Conservation (phyloP, 2,113 vertebrate genomes). For the Boulengeromyrus knoepffleri region DNA sequence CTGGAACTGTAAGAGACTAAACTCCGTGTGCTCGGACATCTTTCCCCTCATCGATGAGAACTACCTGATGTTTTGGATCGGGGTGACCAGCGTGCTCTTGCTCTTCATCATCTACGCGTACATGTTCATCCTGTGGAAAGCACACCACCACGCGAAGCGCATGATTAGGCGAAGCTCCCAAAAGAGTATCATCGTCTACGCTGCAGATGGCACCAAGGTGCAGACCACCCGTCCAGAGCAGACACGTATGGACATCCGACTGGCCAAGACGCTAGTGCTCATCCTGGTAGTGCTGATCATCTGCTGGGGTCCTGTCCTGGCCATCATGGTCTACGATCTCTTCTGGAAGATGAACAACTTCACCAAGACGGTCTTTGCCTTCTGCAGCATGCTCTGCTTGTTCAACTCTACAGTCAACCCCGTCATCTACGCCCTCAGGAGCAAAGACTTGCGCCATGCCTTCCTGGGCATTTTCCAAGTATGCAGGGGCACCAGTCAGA, state of each 20-base stretch:
- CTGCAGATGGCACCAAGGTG: constrained; percentile 90
- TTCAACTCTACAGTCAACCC: constrained; percentile 98
- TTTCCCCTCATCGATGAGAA: constrained; percentile 95
- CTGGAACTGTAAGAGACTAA: constrained; percentile 97
- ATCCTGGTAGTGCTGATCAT: constrained; percentile 94
- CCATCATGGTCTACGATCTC: constrained; percentile 97
- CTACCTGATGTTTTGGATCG: constrained; percentile 98
- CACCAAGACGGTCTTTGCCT: constrained; percentile 94
- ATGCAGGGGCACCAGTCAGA: constrained; percentile 78
- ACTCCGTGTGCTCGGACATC: constrained; percentile 91
- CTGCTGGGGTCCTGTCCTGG: constrained; percentile 94
- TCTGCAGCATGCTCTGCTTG: constrained; percentile 96
- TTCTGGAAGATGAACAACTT: constrained; percentile 97
- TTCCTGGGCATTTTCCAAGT: constrained; percentile 88
- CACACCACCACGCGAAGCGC: constrained; percentile 88
- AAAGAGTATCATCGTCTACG: constrained; percentile 91
- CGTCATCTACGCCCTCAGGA: constrained; percentile 95
- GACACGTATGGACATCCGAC: constrained; percentile 94
- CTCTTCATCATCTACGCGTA: constrained; percentile 97
- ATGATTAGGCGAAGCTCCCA: constrained; percentile 94
- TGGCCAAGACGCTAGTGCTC: constrained; percentile 96
- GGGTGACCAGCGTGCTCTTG: constrained; percentile 85
- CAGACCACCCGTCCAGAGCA: constrained; percentile 89
- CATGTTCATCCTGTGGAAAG: constrained; percentile 98
- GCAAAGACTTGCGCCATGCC: constrained; percentile 90